These are phyloP conservation scores for Eilema caniola DNA, from an alignment of 2,888 invertebrate genomes.

Conservation along the genomic window DNA sequence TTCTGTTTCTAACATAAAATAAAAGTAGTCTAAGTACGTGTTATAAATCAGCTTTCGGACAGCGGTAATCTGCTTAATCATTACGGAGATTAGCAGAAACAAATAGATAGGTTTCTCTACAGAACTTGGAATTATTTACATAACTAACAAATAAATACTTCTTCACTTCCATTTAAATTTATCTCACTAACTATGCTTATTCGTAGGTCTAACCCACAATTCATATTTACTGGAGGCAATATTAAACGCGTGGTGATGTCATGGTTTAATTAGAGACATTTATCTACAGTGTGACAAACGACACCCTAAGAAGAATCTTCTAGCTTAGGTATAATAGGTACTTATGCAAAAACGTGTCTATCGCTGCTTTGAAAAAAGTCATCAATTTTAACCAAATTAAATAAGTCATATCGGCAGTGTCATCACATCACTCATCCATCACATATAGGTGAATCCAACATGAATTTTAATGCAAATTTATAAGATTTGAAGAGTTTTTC, in stretches of 20 bases:
- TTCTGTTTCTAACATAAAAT: background rate
- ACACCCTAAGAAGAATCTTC: slow-evolving; percentile 26
- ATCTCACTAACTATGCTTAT: background rate
- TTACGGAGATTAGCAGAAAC: background rate
- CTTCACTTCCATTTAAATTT: background rate
- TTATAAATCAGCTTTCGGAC: background rate
- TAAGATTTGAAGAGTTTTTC: too few relatives aligned
- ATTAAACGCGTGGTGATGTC: slow-evolving; percentile 58
- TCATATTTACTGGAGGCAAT: slow-evolving; percentile 19
- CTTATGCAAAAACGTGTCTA: too few relatives aligned
- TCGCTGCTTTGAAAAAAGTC: too few relatives aligned
- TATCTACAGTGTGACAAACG: slow-evolving; percentile 54
- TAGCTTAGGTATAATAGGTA: too few relatives aligned
- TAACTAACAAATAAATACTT: background rate
- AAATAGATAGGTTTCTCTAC: background rate
- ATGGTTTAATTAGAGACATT: slow-evolving; percentile 62
- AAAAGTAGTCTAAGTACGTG: background rate
- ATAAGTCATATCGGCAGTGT: too few relatives aligned
- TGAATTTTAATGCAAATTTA: too few relatives aligned
- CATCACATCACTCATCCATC: too few relatives aligned
- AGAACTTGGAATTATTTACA: background rate
- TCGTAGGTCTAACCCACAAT: slow-evolving; percentile 26
- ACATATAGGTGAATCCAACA: too few relatives aligned
- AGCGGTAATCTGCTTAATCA: background rate
- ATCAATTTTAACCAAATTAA: too few relatives aligned